Evolutionary conservation across 2,113 vertebrate genomes (phyloP).

Genomic region (Pangasianodon hypophthalmus): DNA sequence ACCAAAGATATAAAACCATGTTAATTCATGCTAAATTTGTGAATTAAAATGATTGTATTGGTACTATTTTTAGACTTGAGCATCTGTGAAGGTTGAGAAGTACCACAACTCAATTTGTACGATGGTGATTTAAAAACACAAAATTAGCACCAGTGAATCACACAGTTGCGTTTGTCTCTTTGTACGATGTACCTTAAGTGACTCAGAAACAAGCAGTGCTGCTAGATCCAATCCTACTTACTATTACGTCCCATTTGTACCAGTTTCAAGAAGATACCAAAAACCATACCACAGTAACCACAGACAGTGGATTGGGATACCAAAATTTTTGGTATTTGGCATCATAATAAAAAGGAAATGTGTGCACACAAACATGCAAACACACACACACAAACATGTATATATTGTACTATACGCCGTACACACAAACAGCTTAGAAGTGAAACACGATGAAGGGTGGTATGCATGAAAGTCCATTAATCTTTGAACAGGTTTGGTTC

Average conservation of each 20-base stretch:
- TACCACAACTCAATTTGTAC: background rate
- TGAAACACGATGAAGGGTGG: background rate
- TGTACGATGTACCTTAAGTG: background rate
- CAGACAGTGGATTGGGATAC: background rate
- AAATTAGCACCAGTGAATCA: background rate
- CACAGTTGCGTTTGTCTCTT: background rate
- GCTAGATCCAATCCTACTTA: background rate
- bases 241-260: background rate
- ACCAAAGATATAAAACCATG: background rate
- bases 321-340: background rate
- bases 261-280: background rate
- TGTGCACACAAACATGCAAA: too few species aligned
- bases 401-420: background rate
- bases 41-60: too few species aligned
- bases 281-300: background rate
- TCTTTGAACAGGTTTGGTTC: background rate
- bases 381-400: background rate
- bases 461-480: background rate
- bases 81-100: background rate
- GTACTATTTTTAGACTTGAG: background rate
- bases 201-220: background rate
- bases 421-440: background rate
- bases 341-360: too few species aligned
- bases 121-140: background rate
- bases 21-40: background rate